Base-by-base conservation (phyloP, 1,140 invertebrate genomes). In the Drosophila teissieri region DNA sequence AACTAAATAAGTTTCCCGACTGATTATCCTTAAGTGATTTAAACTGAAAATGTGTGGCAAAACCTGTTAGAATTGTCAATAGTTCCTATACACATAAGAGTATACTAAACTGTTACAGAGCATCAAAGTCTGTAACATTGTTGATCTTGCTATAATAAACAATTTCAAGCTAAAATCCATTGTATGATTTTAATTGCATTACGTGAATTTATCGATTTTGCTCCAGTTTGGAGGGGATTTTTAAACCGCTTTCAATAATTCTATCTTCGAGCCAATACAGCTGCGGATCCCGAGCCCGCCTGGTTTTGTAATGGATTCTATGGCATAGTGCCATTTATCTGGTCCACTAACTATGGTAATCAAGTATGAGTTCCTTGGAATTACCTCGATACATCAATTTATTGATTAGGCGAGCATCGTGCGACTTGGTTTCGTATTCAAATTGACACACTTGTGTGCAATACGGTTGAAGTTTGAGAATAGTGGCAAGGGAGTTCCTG, bases 341-440 rank as follows among this genome's bases (percentile, higher is more conserved):
- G 57, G 11, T 19, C 46, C 37, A 19, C 34, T 63, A 37, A 8
- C 37, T 64, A 68, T 68, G 46, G 27, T 51, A 64, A 68, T 52
- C 37, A 36, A 19, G 12, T n/a, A 3, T 8, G 12, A 65, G 64
- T 68, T 65, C 64, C 60, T 68, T 52, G 64, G 64, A 65, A 68
- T 68, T 36, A 27, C 24, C 54, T 62, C 24, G 24, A 45, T 45
- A 44, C 24, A 51, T 64, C 46, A 44, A 67, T 67, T 51, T 51
- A 24, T n/a, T 4, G 27, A 12, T 42, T 31, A n/a, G 36, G 63
- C 49, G 36, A 42, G 19, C 37, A 36, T 27, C 11, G 19, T 64
- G 37, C 64, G 60, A 51, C 63, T 39, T 49, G 62, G 49, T 67
- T 39, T 67, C 46, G 14, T 11, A 40, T 37, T 24, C 15, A 49